phyloP scores from a whole-genome alignment of 2,113 vertebrate species.

The Bufo bufo region DNA sequence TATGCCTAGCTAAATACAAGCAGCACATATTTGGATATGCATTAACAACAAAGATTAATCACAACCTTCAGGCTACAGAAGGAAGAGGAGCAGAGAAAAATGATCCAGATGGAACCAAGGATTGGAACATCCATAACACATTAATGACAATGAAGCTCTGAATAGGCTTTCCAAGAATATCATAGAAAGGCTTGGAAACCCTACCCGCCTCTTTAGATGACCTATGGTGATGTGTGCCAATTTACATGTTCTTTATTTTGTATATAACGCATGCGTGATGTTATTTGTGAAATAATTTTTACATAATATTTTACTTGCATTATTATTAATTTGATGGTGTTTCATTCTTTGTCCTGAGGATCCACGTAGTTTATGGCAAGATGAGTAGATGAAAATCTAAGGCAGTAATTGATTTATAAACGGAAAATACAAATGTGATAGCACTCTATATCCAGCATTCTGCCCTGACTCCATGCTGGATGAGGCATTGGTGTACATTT shows the following conservation, averaged over 20 bases:
- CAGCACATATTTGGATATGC: conserved; percentile 56
- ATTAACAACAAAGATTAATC: conserved; percentile 58
- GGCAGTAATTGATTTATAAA: too few relatives aligned
- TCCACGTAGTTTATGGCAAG: too few relatives aligned
- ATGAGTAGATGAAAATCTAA: too few relatives aligned
- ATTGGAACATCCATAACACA: conserved; percentile 57
- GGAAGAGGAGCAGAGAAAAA: conserved; percentile 35
- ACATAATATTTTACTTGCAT: too few relatives aligned
- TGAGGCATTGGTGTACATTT: too few relatives aligned
- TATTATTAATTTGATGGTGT: too few relatives aligned
- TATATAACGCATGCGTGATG: neutral
- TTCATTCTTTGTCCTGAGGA: too few relatives aligned
- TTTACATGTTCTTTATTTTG: neutral
- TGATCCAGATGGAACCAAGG: conserved; percentile 38
- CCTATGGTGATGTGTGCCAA: neutral
- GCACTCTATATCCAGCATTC: too few relatives aligned
- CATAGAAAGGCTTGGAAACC: neutral
- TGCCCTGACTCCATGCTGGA: too few relatives aligned
- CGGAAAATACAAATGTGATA: too few relatives aligned
- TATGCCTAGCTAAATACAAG: conserved; percentile 55
- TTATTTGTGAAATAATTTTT: too few relatives aligned
- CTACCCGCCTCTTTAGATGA: neutral
- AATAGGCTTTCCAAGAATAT: conserved; percentile 30
- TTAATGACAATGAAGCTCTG: conserved; percentile 25
- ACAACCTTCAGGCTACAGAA: conserved; percentile 53